Conservation (phyloP, 2,888 invertebrate genomes). For the Neuroscelio doddi region DNA sequence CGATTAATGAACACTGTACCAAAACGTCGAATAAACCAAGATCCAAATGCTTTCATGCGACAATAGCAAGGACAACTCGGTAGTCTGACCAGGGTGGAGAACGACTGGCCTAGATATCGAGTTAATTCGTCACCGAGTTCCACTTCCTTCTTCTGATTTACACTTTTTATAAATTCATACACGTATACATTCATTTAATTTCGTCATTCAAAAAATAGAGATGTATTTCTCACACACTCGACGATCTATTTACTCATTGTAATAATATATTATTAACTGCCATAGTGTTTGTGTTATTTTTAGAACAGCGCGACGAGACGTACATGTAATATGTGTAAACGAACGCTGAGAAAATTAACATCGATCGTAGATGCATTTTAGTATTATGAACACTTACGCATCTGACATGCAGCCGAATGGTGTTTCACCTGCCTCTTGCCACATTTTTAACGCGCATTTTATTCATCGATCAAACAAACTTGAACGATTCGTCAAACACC, state of each 20-base stretch:
- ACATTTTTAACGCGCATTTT: slow-evolving; percentile 63
- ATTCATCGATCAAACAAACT: slow-evolving; percentile 44
- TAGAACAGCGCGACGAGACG: slow-evolving; percentile 31
- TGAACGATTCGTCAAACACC: background rate
- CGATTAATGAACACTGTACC: background rate
- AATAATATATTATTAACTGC: too few relatives aligned
- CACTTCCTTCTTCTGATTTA: too few relatives aligned
- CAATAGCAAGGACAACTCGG: background rate
- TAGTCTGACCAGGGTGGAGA: slow-evolving; percentile 31
- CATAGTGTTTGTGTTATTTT: slow-evolving; percentile 53
- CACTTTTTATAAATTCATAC: too few relatives aligned
- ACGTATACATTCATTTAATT: too few relatives aligned
- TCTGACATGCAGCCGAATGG: slow-evolving; percentile 60
- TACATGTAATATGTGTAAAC: slow-evolving; percentile 11
- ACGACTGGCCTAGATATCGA: slow-evolving; percentile 49
- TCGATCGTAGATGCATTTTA: slow-evolving; percentile 34
- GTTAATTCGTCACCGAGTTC: slow-evolving; percentile 33
- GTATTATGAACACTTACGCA: slow-evolving; percentile 55
- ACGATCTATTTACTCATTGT: too few relatives aligned
- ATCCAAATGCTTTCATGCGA: background rate
- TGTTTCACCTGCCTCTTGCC: slow-evolving; percentile 67
- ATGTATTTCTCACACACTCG: too few relatives aligned
- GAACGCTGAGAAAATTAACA: slow-evolving; percentile 17
- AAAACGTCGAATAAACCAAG: background rate
- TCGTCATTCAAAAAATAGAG: too few relatives aligned